These are phyloP conservation scores for Scytalopus superciliaris DNA, from an alignment of 2,113 vertebrate species.

Conservation along the genomic window DNA sequence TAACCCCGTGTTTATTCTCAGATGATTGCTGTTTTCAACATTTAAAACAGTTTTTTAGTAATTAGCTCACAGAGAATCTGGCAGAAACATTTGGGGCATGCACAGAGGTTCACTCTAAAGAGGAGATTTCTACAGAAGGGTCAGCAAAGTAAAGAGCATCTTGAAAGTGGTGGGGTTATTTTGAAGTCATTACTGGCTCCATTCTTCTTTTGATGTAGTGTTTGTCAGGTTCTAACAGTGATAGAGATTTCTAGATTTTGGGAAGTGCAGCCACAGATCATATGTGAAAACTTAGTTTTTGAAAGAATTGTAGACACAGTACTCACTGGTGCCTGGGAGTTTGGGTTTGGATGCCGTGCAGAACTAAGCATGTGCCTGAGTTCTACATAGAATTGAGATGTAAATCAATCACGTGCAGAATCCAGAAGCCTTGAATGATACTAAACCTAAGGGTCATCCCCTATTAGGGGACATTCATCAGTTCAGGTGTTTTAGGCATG, in stretches of 20 bases:
- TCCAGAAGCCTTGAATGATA: neutral
- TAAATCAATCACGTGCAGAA: neutral
- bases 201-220: neutral
- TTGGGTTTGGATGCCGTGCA: neutral
- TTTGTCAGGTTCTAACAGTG: neutral
- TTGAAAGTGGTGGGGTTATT: neutral
- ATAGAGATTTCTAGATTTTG: neutral
- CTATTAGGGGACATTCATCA: neutral
- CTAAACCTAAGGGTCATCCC: neutral
- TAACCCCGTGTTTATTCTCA: conserved; percentile 18
- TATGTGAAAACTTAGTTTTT: neutral
- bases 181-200: neutral
- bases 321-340: neutral
- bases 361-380: neutral
- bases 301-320: neutral
- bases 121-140: neutral
- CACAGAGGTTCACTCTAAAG: neutral
- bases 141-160: neutral
- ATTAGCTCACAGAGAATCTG: neutral
- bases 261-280: neutral
- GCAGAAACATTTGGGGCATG: neutral
- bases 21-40: conserved; percentile 2
- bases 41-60: neutral
- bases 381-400: neutral
- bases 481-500: neutral